Percentiles rank a stretch among this genome's conserved stretches.
Evolutionary conservation across 1,140 invertebrate genomes (phyloP).

Genomic region (Hormaphis cornu): DNA sequence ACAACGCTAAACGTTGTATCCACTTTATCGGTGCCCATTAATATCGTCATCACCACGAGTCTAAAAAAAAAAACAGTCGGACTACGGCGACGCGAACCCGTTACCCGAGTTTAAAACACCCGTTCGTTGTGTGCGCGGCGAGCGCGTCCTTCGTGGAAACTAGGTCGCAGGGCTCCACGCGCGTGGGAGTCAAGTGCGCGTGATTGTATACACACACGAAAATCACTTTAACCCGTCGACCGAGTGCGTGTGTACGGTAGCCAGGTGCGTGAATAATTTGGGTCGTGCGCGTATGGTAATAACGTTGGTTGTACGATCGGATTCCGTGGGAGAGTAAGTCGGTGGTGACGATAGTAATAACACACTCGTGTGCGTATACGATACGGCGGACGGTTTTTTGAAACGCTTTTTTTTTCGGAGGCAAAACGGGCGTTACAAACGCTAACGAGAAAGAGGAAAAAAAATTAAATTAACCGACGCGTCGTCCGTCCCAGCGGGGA

Average conservation of each 20-base stretch:
- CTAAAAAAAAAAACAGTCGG: neutral
- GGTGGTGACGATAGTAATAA: too few relatives aligned
- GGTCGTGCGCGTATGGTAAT: neutral
- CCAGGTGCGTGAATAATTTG: conserved; percentile 32
- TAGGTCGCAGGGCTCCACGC: conserved; percentile 6
- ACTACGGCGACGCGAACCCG: neutral
- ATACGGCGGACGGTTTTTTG: conserved; percentile 1
- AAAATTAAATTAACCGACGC: too few relatives aligned
- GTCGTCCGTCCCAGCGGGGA: too few relatives aligned
- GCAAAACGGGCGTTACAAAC: neutral
- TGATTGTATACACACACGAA: neutral
- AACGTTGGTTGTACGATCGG: neutral
- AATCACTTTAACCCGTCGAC: neutral
- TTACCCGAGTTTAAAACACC: neutral
- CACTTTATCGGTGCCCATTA: too few relatives aligned
- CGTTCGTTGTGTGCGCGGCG: neutral
- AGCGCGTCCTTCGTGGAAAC: conserved; percentile 23
- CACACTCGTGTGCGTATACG: too few relatives aligned
- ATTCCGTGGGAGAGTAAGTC: too few relatives aligned
- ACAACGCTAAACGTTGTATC: too few relatives aligned
- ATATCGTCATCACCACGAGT: too few relatives aligned
- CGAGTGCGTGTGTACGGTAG: neutral
- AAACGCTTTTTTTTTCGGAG: neutral
- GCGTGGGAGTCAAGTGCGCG: conserved; percentile 11
- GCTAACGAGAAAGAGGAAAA: neutral